phyloP scores from a whole-genome alignment of 2,888 invertebrate genomes.

The Subacronicta megacephala region DNA sequence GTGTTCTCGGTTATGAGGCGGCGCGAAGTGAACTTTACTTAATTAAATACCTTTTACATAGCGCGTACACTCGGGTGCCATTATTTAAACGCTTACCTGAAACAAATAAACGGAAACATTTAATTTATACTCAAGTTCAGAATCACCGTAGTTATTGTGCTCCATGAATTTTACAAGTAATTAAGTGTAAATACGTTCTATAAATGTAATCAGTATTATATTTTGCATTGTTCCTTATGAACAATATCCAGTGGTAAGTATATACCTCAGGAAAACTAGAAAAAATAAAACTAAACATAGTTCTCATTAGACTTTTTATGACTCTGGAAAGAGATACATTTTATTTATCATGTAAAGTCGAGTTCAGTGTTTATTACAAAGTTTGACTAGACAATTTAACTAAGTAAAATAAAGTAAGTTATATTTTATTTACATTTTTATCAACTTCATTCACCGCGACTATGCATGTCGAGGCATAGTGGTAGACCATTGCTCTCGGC shows the following conservation, averaged over 20 bases:
- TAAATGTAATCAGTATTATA: conserved; percentile 6
- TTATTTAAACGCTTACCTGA: conserved; percentile 68
- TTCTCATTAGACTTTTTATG: too few species aligned
- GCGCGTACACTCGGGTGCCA: conserved; percentile 44
- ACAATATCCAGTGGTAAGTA: too few species aligned
- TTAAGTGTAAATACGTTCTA: background rate
- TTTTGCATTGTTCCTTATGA: too few species aligned
- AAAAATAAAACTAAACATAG: too few species aligned
- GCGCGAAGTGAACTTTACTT: conserved; percentile 33
- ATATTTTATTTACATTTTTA: too few species aligned
- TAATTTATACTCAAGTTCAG: conserved; percentile 40
- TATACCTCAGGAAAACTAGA: too few species aligned
- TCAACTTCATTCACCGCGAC: too few species aligned
- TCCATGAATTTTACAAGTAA: conserved; percentile 5
- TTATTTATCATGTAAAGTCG: too few species aligned
- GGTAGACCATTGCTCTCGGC: background rate
- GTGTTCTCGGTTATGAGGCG: conserved; percentile 16
- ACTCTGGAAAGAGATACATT: too few species aligned
- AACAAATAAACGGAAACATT: conserved; percentile 62
- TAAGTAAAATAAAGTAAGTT: too few species aligned
- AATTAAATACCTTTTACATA: conserved; percentile 59
- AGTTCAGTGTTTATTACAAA: too few species aligned
- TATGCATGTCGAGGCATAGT: background rate
- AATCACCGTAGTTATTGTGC: conserved; percentile 14
- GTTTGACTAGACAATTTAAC: too few species aligned